Evolutionary conservation across 1,140 invertebrate species (phyloP).

Genomic region (Caenorhabditis inopinata): DNA sequence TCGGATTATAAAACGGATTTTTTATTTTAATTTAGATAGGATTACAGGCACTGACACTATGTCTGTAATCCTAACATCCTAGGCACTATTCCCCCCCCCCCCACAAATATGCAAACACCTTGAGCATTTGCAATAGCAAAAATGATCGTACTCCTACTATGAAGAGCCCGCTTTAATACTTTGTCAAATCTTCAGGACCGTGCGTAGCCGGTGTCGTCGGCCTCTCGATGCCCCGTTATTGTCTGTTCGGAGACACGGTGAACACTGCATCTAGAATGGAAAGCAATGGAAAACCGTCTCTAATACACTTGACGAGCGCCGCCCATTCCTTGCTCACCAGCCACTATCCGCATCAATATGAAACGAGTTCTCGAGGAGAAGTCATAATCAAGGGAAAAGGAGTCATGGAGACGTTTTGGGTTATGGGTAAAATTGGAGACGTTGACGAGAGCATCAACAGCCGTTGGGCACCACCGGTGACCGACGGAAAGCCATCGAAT

Average conservation of each 20-base stretch:
- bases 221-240: slow-evolving; percentile 68
- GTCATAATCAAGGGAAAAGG: slow-evolving; percentile 60
- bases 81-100: too few relatives aligned
- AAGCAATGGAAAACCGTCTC: slow-evolving; percentile 75
- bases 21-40: too few relatives aligned
- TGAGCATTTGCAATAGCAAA: too few relatives aligned
- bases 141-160: too few relatives aligned
- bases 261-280: slow-evolving; percentile 92
- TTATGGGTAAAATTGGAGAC: slow-evolving; percentile 26
- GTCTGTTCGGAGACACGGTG: slow-evolving; percentile 82
- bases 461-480: neutral
- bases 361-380: slow-evolving; percentile 60
- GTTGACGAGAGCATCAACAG: neutral
- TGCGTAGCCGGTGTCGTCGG: slow-evolving; percentile 69
- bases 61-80: too few relatives aligned
- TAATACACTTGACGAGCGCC: slow-evolving; percentile 56
- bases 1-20: too few relatives aligned
- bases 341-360: slow-evolving; percentile 54
- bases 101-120: too few relatives aligned
- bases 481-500: neutral
- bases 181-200: slow-evolving; percentile 66
- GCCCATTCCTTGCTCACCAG: slow-evolving; percentile 53
- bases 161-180: too few relatives aligned
- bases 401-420: slow-evolving; percentile 58
- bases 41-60: too few relatives aligned